A percentile compares a stretch with the other conserved stretches of the same genome.
Evolutionary conservation across 2,888 invertebrate genomes (phyloP).

Genomic region (Harpalus rufipes): DNA sequence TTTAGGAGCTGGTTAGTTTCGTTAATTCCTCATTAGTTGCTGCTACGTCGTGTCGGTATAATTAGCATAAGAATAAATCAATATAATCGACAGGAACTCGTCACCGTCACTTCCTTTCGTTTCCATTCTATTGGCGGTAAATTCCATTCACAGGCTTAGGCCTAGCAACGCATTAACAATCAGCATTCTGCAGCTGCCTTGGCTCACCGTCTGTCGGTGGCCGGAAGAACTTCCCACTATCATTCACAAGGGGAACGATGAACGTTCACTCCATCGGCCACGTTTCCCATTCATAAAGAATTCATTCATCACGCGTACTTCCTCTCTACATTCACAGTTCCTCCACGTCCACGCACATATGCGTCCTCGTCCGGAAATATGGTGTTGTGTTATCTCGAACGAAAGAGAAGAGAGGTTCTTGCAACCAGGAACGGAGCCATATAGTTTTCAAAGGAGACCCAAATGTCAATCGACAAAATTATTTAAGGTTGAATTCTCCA

Average conservation of each 20-base stretch:
- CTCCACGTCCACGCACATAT: slow-evolving; percentile 21
- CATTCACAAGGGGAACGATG: slow-evolving; percentile 38
- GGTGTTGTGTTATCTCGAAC: not conserved
- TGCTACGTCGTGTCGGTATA: not conserved
- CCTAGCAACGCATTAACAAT: slow-evolving; percentile 2
- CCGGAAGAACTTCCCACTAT: slow-evolving; percentile 49
- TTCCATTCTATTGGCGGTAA: not conserved
- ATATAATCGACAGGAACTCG: slow-evolving; percentile 32
- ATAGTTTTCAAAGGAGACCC: too few species aligned
- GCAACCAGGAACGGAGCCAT: not conserved
- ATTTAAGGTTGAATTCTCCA: too few species aligned
- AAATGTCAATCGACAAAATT: too few species aligned
- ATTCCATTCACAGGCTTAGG: slow-evolving; percentile 36
- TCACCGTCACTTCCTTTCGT: slow-evolving; percentile 41
- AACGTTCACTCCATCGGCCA: slow-evolving; percentile 11
- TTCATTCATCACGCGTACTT: slow-evolving; percentile 55
- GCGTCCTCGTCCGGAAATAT: slow-evolving; percentile 14
- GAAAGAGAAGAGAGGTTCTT: not conserved
- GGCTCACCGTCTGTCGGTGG: slow-evolving; percentile 8
- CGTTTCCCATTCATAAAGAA: slow-evolving; percentile 55
- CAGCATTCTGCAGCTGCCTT: slow-evolving; percentile 13
- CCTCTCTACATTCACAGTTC: slow-evolving; percentile 37
- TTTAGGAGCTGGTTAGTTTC: too few species aligned
- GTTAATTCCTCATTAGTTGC: too few species aligned
- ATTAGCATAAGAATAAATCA: slow-evolving; percentile 41